phyloP scores from a whole-genome alignment of 2,888 invertebrate genomes.

The Brenthis ino region DNA sequence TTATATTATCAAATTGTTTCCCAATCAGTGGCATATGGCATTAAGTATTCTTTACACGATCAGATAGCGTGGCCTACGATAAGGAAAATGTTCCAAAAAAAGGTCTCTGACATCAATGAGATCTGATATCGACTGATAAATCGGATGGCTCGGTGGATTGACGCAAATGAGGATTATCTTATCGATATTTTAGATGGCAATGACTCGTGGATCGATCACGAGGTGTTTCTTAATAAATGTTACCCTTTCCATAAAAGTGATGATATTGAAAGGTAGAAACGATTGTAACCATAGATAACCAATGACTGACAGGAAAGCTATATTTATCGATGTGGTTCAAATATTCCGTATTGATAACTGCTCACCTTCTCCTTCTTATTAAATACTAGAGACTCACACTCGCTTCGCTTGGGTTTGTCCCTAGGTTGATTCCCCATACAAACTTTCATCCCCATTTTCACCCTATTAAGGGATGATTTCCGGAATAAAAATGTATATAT shows the following conservation, averaged over 20 bases:
- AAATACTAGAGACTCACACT: no score
- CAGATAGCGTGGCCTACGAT: constrained; percentile 33
- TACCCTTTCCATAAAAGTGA: neutral
- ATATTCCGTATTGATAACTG: no score
- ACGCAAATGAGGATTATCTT: constrained; percentile 50
- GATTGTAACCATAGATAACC: neutral
- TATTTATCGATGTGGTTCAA: neutral
- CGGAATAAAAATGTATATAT: no score
- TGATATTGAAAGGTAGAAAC: constrained; percentile 11
- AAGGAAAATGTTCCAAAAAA: constrained; percentile 44
- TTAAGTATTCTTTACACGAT: constrained; percentile 26
- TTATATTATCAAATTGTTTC: constrained; percentile 32
- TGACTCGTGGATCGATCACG: constrained; percentile 43
- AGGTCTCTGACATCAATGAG: constrained; percentile 46
- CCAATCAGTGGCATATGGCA: constrained; percentile 32
- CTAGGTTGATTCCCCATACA: no score
- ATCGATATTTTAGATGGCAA: constrained; percentile 41
- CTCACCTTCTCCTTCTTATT: neutral
- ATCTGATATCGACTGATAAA: constrained; percentile 43
- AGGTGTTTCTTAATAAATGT: constrained; percentile 30
- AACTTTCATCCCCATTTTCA: no score
- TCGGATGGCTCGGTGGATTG: constrained; percentile 42
- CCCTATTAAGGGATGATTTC: no score
- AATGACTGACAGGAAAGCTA: neutral
- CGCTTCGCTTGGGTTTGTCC: no score